Evolutionary conservation across 2,888 invertebrate species (phyloP), one percentile per base, ranked within the genome.

Genomic region (Cacoxenus indagator): DNA sequence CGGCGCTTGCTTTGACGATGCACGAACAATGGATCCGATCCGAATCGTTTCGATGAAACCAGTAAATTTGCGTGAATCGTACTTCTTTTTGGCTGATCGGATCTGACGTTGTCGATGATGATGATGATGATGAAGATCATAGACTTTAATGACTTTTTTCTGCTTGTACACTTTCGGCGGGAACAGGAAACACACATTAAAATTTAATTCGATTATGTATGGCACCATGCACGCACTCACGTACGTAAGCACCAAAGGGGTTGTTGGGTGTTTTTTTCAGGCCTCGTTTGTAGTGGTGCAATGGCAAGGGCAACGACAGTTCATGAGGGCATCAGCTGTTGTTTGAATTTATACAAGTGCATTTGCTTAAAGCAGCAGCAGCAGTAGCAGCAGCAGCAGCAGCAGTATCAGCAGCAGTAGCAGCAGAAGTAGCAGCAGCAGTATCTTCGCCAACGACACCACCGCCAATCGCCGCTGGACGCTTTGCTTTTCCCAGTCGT

Each of bases 131-230:
- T 31, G 29, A 55, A 65, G 64, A 55, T 55, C 55, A 26, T 11
- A 9, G 75, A 76, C 78, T 78, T 78, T 81, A 79, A 81, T 78
- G 77, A 76, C 76, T 80, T 81, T 81, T 75, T 70, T 55, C 68
- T 65, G 67, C 71, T 66, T 66, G 59, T 45, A 22, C 29, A 31
- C 51, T 51, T 51, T 29, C 19, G 65, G 19, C 46, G 67, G 72
- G 72, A 71, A 75, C 70, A 73, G 76, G 73, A 78, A 37, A 14
- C 9, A 37, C 37, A 37, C 37, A 37, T 14, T 37, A 37, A 37
- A 37, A 11, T 76, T 77, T 82, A 84, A 84, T 84, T 84, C 82
- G 84, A 84, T 84, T 84, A 84, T 79, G 78, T 78, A 37, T 37
- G 37, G 37, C 5, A 37, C 14, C 37, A 37, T n/a, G n/a, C 37